A percentile compares a stretch with the other conserved stretches of the same genome.
Evolutionary conservation across 2,113 vertebrate species (phyloP).

Genomic region (Steatornis caripensis): DNA sequence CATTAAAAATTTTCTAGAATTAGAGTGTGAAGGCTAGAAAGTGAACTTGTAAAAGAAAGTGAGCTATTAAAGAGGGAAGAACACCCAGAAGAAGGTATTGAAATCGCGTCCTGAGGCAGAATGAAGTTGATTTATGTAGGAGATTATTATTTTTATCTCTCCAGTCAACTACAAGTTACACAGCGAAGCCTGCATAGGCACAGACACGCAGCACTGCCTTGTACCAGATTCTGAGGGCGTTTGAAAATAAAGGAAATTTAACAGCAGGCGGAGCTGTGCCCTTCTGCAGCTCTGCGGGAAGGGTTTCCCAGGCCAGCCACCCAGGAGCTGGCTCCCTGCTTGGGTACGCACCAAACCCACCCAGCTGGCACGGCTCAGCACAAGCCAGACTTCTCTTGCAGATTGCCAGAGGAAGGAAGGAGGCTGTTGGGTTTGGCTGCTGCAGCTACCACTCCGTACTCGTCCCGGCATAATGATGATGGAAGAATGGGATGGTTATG

Average conservation of each 20-base stretch:
- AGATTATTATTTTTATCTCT: conserved; percentile 63
- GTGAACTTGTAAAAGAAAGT: neutral
- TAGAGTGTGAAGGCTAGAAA: neutral
- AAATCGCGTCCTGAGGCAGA: conserved; percentile 19
- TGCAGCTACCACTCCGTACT: neutral
- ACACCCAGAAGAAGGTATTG: conserved; percentile 41
- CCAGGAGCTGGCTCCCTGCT: neutral
- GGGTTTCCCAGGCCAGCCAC: neutral
- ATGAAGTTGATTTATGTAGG: conserved; percentile 41
- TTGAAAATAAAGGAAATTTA: neutral
- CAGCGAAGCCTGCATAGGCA: neutral
- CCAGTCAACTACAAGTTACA: conserved; percentile 13
- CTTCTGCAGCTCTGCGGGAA: neutral
- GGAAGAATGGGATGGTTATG: neutral
- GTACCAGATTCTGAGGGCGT: neutral
- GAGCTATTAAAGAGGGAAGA: neutral
- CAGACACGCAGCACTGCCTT: neutral
- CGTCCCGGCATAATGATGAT: fast-evolving
- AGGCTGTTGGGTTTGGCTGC: neutral
- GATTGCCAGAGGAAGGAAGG: neutral
- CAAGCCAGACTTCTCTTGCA: neutral
- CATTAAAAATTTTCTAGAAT: neutral
- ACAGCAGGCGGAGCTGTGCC: neutral
- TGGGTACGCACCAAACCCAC: neutral
- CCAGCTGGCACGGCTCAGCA: neutral